A percentile compares a stretch with the other conserved stretches of the same genome.
Conservation (phyloP, 2,113 vertebrate genomes). For the Oryzias curvinotus region DNA sequence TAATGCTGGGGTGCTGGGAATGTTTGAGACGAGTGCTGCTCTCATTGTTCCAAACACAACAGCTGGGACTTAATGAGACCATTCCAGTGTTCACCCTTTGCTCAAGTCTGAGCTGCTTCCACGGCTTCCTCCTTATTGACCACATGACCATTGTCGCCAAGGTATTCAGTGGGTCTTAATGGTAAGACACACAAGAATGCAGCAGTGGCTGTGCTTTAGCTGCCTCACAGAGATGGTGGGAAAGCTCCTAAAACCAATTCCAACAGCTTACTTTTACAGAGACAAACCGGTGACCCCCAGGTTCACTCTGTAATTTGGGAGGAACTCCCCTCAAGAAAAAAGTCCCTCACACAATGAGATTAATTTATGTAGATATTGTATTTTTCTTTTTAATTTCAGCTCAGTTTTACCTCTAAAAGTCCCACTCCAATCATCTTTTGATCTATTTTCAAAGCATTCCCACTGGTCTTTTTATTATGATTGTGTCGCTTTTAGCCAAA, state of each 20-base stretch:
- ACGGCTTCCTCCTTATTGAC: slow-evolving; percentile 66
- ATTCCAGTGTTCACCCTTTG: slow-evolving; percentile 68
- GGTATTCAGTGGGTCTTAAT: slow-evolving; percentile 73
- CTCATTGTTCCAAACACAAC: slow-evolving; percentile 70
- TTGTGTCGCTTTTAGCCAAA: no score
- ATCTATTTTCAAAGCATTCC: no score
- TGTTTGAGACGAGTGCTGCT: slow-evolving; percentile 46
- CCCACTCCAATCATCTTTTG: no score
- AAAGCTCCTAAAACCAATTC: slow-evolving; percentile 70
- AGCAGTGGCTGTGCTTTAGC: slow-evolving; percentile 53
- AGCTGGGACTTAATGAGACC: slow-evolving; percentile 76
- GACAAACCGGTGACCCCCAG: slow-evolving; percentile 64
- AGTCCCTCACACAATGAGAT: no score
- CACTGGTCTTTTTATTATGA: no score
- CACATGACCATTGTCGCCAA: slow-evolving; percentile 73
- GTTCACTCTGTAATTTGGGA: slow-evolving; percentile 61
- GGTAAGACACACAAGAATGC: slow-evolving; percentile 75
- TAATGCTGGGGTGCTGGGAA: slow-evolving; percentile 47
- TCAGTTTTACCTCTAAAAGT: neutral
- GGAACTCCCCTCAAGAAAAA: slow-evolving; percentile 29
- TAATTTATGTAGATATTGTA: no score
- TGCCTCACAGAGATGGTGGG: slow-evolving; percentile 60
- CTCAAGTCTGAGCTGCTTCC: slow-evolving; percentile 64
- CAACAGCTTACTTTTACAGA: slow-evolving; percentile 69
- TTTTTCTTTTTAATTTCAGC: neutral